phyloP scores from a whole-genome alignment of 1,140 invertebrate species.

The Calephelis virginiensis region DNA sequence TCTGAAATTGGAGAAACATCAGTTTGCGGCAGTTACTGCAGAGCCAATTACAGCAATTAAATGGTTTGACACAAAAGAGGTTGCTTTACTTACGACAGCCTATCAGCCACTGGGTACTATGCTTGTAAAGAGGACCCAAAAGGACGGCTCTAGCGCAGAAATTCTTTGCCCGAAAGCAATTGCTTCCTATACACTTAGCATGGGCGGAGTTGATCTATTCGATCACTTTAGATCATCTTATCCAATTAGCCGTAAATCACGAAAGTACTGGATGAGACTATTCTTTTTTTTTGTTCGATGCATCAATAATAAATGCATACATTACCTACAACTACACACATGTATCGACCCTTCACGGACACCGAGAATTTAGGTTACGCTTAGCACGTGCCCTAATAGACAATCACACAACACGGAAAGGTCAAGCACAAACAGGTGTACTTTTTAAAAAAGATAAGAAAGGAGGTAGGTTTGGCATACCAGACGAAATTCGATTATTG shows the following conservation, averaged over 20 bases:
- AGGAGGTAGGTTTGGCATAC: constrained; percentile 24
- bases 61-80: background rate
- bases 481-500: constrained; percentile 28
- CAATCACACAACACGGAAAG: background rate
- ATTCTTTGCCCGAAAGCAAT: background rate
- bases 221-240: constrained; percentile 7
- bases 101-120: background rate
- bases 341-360: background rate
- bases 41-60: background rate
- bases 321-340: constrained; percentile 3
- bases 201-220: constrained; percentile 4
- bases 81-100: background rate
- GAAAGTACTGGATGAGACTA: constrained; percentile 2
- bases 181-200: background rate
- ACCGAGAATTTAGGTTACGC: background rate
- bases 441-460: constrained; percentile 20
- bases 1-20: background rate
- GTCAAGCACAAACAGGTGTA: background rate
- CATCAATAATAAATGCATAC: background rate
- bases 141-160: background rate
- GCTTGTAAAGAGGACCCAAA: background rate
- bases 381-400: constrained; percentile 6
- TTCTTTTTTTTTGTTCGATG: constrained; percentile 14
- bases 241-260: background rate
- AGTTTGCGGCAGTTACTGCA: background rate